phyloP scores from a whole-genome alignment of 2,888 invertebrate genomes.

The Chirona hameri region DNA sequence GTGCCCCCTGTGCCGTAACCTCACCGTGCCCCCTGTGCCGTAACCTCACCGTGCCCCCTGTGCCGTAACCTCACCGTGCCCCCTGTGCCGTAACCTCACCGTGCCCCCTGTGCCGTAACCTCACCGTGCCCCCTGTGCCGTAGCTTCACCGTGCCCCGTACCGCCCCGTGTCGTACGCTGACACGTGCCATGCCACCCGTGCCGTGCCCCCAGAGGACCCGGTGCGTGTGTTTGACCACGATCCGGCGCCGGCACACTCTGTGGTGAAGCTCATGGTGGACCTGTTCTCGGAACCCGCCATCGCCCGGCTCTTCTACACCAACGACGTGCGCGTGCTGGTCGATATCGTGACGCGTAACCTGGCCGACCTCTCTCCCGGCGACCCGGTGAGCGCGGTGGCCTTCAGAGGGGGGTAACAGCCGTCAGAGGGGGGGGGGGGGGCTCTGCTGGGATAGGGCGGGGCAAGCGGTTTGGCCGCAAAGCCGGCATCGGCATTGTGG shows the following conservation, averaged over 20 bases:
- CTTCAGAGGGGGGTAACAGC: neutral
- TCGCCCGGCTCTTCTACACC: conserved; percentile 85
- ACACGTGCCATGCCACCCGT: too few relatives aligned
- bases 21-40: too few relatives aligned
- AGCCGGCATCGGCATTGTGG: too few relatives aligned
- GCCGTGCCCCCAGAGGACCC: conserved; percentile 69
- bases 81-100: too few relatives aligned
- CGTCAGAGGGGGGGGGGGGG: neutral
- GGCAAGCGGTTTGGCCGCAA: neutral
- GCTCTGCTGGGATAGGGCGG: neutral
- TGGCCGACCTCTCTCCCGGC: conserved; percentile 83
- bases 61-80: too few relatives aligned
- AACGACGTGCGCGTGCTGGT: conserved; percentile 91
- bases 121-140: too few relatives aligned
- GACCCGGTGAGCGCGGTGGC: conserved; percentile 51
- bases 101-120: too few relatives aligned
- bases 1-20: too few relatives aligned
- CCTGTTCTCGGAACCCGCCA: conserved; percentile 71
- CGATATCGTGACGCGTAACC: conserved; percentile 85
- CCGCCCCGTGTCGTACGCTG: too few relatives aligned
- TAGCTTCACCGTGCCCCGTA: too few relatives aligned
- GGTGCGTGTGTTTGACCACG: conserved; percentile 76
- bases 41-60: too few relatives aligned
- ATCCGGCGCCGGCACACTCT: conserved; percentile 74
- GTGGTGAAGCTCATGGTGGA: conserved; percentile 84